Conservation (phyloP, 2,113 vertebrate genomes). For the Melanerpes formicivorus region DNA sequence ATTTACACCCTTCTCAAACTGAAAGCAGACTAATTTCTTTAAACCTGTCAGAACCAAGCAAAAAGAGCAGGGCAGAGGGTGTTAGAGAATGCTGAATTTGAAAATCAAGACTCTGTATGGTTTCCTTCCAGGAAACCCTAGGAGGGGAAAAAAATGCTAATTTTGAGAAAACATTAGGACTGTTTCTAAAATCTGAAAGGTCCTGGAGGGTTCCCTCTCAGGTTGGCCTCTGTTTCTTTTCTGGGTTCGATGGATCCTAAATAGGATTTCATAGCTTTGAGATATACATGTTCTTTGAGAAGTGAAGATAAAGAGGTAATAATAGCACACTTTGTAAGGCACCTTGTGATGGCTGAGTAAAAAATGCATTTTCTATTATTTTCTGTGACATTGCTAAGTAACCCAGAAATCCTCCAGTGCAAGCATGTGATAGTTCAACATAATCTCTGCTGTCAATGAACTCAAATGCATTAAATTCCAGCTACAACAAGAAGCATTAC, state of each 20-base stretch:
- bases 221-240: neutral
- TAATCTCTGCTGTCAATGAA: neutral
- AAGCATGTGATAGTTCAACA: neutral
- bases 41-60: neutral
- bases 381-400: neutral
- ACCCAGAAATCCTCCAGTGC: neutral
- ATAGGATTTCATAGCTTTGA: neutral
- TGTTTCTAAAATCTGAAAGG: neutral
- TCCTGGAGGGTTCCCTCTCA: neutral
- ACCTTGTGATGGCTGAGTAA: neutral
- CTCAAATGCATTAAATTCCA: neutral
- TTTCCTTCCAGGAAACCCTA: neutral
- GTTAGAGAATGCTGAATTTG: neutral
- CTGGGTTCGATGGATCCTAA: neutral
- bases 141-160: neutral
- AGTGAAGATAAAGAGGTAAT: neutral
- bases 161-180: neutral
- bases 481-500: neutral
- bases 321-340: neutral
- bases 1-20: neutral
- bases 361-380: slow-evolving; percentile 24
- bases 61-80: neutral
- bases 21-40: neutral
- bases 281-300: neutral
- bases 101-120: neutral